phyloP scores from a whole-genome alignment of 1,140 invertebrate genomes.

The Tribolium castaneum region DNA sequence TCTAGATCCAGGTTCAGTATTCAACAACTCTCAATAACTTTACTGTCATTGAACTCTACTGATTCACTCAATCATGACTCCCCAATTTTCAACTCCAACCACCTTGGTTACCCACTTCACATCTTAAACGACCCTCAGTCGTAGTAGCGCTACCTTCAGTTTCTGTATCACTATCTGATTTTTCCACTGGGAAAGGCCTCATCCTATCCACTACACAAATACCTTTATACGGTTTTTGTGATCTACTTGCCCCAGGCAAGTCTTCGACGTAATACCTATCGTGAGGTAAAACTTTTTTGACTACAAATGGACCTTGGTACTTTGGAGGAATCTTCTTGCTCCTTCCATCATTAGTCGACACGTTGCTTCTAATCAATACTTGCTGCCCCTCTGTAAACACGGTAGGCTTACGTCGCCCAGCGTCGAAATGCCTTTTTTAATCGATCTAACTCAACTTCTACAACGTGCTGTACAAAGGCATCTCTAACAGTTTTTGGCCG shows the following conservation, averaged over 20 bases:
- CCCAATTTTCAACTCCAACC: no score
- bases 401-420: not conserved
- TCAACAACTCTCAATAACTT: no score
- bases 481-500: not conserved
- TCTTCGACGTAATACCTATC: conserved; percentile 51
- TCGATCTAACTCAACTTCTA: not conserved
- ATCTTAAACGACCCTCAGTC: no score
- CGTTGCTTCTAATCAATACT: conserved; percentile 32
- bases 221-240: conserved; percentile 49
- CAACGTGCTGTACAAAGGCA: no score
- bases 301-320: conserved; percentile 52
- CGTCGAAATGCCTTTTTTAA: conserved; percentile 40
- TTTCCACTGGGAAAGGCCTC: not conserved
- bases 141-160: no score
- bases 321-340: conserved; percentile 48
- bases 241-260: conserved; percentile 48
- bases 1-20: no score
- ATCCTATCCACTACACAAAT: conserved; percentile 49
- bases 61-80: no score
- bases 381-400: conserved; percentile 34
- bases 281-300: conserved; percentile 49
- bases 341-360: conserved; percentile 40
- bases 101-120: no score
- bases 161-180: no score
- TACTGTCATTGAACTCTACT: no score